Percentiles rank a stretch among this genome's conserved stretches.
Evolutionary conservation across 35 echinoderm and acorn worm genomes (phyloP).

Genomic region (Diadema setosum): DNA sequence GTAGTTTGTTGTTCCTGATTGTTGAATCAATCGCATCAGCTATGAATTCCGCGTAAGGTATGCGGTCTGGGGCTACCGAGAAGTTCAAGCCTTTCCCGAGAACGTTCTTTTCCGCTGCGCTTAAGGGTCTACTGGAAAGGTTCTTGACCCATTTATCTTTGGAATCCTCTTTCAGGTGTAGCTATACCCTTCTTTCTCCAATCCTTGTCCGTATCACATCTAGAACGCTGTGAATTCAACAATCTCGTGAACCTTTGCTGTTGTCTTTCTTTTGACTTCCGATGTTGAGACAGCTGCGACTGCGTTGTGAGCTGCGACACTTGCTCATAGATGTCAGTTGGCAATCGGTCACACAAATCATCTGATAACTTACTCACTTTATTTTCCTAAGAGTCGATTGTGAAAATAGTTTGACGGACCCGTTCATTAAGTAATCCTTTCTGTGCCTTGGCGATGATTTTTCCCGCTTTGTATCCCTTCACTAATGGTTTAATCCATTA

Average conservation of each 20-base stretch:
- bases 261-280: constrained; percentile 16
- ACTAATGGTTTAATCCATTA: no score
- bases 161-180: not conserved
- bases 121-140: no score
- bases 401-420: not conserved
- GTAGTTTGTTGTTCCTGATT: no score
- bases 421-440: not conserved
- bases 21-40: no score
- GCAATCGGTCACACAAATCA: not conserved
- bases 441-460: no score
- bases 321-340: not conserved
- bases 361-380: not conserved
- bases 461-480: no score
- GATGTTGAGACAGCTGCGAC: constrained; percentile 19
- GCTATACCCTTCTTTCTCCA: not conserved
- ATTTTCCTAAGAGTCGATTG: not conserved
- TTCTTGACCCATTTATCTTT: not conserved
- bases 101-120: no score
- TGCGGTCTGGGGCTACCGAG: no score
- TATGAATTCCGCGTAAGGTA: no score
- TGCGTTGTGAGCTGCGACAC: not conserved
- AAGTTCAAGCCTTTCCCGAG: no score
- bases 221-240: not conserved
- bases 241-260: constrained; percentile 3
- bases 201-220: not conserved